A percentile compares a stretch with the other conserved stretches of the same genome.
These are phyloP conservation scores for Nineta flava DNA, from an alignment of 2,888 invertebrate species.

Conservation along the genomic window DNA sequence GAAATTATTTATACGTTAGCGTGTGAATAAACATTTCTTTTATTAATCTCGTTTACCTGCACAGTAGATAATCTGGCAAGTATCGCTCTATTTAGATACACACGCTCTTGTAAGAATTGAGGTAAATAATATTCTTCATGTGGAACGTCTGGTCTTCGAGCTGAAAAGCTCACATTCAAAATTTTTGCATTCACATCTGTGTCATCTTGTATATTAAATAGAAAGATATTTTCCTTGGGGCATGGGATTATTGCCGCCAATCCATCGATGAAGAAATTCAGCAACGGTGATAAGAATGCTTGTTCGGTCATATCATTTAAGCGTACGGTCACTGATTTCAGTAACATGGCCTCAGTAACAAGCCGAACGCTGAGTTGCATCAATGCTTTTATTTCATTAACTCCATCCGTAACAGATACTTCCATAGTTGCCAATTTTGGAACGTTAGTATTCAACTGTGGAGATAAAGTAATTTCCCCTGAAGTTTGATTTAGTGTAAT, in stretches of 20 bases:
- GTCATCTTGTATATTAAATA: conserved; percentile 85
- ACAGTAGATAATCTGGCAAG: conserved; percentile 77
- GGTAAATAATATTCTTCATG: conserved; percentile 68
- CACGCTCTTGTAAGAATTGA: conserved; percentile 78
- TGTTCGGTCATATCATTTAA: conserved; percentile 87
- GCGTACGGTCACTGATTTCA: conserved; percentile 85
- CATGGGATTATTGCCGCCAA: conserved; percentile 85
- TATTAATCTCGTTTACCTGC: conserved; percentile 27
- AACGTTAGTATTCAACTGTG: conserved; percentile 89
- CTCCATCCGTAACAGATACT: conserved; percentile 83
- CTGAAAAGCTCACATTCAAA: conserved; percentile 87
- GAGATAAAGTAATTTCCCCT: conserved; percentile 75
- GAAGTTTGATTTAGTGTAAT: conserved; percentile 67
- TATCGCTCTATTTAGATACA: conserved; percentile 82
- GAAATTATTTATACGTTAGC: neutral
- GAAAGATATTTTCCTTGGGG: conserved; percentile 79
- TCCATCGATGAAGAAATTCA: conserved; percentile 78
- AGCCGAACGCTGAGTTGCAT: conserved; percentile 82
- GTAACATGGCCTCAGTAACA: conserved; percentile 87
- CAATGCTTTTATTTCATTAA: conserved; percentile 83
- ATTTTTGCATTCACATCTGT: conserved; percentile 77
- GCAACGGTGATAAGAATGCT: conserved; percentile 75
- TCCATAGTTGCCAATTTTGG: conserved; percentile 88
- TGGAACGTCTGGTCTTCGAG: conserved; percentile 63
- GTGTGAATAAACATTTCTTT: conserved; percentile 20